phyloP scores from a whole-genome alignment of 2,888 invertebrate genomes.

The Dasypolia templi region DNA sequence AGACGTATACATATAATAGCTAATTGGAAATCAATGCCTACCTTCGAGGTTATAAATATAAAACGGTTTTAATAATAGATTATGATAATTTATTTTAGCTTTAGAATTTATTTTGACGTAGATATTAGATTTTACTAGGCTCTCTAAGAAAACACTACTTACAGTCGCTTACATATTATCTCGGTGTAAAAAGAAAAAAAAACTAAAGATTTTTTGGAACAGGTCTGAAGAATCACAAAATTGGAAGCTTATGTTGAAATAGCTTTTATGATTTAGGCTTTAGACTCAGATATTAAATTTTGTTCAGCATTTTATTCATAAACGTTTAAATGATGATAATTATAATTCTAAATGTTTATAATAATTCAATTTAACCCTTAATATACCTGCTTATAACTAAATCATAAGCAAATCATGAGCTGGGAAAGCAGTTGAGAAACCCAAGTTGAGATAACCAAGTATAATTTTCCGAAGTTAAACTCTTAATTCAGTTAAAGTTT shows the following conservation, averaged over 20 bases:
- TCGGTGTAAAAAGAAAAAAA: not conserved
- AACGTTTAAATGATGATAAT: not conserved
- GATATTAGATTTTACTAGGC: not conserved
- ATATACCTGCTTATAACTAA: not conserved
- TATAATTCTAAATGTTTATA: not conserved
- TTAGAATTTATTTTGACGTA: not conserved
- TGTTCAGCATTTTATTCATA: not conserved
- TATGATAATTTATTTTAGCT: not conserved
- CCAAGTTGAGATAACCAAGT: conserved; percentile 31
- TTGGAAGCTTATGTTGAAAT: conserved; percentile 16
- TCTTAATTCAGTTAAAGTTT: conserved; percentile 40
- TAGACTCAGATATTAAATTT: conserved; percentile 1
- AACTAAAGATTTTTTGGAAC: conserved; percentile 7
- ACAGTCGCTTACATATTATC: not conserved
- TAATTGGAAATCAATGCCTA: conserved; percentile 82
- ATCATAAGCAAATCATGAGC: not conserved
- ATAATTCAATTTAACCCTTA: no score
- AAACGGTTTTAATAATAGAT: conserved; percentile 42
- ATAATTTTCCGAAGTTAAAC: conserved; percentile 30
- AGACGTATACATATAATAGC: conserved; percentile 42
- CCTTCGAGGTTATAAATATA: conserved; percentile 54
- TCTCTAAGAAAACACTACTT: not conserved
- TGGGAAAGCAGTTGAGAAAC: conserved; percentile 10
- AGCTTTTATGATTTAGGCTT: not conserved
- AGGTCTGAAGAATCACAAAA: not conserved